Conservation (phyloP, 2,888 invertebrate species). For the Morpho helenor region DNA sequence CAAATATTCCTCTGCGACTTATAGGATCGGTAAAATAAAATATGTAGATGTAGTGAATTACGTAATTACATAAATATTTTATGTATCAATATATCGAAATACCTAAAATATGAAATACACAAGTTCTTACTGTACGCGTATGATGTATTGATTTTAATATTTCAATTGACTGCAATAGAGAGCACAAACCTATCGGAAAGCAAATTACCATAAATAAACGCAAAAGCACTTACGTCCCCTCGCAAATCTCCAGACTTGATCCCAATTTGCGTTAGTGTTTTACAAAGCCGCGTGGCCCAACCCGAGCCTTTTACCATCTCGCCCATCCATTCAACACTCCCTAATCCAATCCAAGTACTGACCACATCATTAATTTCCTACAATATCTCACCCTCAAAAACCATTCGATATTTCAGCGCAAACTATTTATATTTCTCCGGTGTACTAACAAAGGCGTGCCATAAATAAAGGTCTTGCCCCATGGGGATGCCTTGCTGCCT, state of each 20-base stretch:
- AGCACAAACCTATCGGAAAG: background rate
- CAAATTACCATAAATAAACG: constrained; percentile 12
- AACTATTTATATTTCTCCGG: constrained; percentile 74
- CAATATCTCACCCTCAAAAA: constrained; percentile 72
- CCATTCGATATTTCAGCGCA: constrained; percentile 69
- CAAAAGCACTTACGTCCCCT: constrained; percentile 17
- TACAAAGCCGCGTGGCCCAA: constrained; percentile 63
- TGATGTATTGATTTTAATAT: background rate
- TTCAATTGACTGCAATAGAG: background rate
- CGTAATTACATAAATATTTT: no score
- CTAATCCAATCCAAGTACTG: constrained; percentile 71
- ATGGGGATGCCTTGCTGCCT: constrained; percentile 67
- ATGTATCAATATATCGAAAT: no score
- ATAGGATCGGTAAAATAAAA: no score
- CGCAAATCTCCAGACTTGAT: constrained; percentile 16
- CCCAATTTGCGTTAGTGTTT: constrained; percentile 60
- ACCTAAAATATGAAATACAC: no score
- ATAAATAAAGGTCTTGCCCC: constrained; percentile 70
- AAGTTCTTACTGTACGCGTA: no score
- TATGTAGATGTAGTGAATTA: no score
- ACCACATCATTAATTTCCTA: constrained; percentile 77
- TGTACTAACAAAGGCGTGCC: constrained; percentile 66
- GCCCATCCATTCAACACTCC: constrained; percentile 48
- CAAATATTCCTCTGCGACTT: no score
- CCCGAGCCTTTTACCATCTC: constrained; percentile 68